Evolutionary conservation across 2,113 vertebrate species (phyloP).

Genomic region (Nicator chloris): DNA sequence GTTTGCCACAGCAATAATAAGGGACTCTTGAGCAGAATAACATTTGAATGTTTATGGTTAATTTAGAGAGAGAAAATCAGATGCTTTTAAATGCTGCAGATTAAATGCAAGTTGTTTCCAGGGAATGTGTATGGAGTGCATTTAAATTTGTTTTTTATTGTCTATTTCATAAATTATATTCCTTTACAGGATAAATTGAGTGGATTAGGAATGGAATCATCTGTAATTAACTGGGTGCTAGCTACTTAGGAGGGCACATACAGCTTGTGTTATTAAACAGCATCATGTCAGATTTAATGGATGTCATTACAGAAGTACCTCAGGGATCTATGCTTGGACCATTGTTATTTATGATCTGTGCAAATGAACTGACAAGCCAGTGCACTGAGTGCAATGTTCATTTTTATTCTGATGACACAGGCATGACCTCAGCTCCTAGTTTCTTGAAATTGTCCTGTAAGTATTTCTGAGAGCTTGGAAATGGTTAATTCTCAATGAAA

Average conservation of each 20-base stretch:
- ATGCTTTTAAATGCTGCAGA: constrained; percentile 2
- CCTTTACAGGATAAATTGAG: constrained; percentile 69
- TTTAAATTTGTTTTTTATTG: constrained; percentile 69
- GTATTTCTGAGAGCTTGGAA: not conserved
- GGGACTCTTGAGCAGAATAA: not conserved
- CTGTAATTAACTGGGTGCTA: constrained; percentile 76
- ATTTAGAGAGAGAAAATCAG: not conserved
- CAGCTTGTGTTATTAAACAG: constrained; percentile 74
- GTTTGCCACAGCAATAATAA: not conserved
- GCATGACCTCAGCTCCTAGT: not conserved
- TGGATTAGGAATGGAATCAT: constrained; percentile 68
- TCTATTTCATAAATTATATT: constrained; percentile 66
- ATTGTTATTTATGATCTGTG: constrained; percentile 75
- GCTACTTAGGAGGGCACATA: constrained; percentile 69
- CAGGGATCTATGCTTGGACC: constrained; percentile 66
- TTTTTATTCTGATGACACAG: constrained; percentile 62
- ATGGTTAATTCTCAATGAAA: constrained; percentile 18
- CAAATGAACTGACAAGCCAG: constrained; percentile 71
- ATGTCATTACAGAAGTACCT: constrained; percentile 75
- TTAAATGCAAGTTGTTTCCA: constrained; percentile 46
- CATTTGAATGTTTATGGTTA: not conserved
- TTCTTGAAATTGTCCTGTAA: not conserved
- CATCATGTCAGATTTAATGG: constrained; percentile 77
- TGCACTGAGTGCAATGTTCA: constrained; percentile 20
- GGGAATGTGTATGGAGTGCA: constrained; percentile 24